phyloP scores from a whole-genome alignment of 1,140 invertebrate species.

The Trichonephila clavata region DNA sequence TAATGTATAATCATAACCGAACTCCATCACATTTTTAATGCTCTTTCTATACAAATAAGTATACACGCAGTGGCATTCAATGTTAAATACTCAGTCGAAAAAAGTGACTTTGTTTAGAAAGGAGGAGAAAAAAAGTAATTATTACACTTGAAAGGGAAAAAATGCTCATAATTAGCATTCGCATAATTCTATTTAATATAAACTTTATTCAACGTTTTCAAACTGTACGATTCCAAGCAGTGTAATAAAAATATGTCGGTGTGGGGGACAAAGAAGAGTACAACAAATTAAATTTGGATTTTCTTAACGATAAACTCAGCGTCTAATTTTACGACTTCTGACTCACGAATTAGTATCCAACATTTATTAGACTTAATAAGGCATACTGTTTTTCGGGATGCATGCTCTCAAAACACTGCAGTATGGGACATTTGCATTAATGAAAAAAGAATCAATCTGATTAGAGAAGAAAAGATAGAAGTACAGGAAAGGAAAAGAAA shows the following conservation, averaged over 20 bases:
- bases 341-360: conserved; percentile 31
- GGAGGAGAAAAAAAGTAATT: background rate
- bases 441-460: conserved; percentile 39
- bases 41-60: background rate
- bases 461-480: background rate
- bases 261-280: conserved; percentile 45
- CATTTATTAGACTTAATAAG: conserved; percentile 71
- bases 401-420: background rate
- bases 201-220: conserved; percentile 62
- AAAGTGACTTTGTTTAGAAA: background rate
- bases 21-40: background rate
- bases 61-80: background rate
- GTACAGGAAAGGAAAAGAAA: background rate
- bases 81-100: background rate
- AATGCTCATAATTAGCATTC: background rate
- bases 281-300: conserved; percentile 41
- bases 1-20: background rate
- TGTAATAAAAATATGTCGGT: conserved; percentile 59
- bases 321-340: conserved; percentile 48
- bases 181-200: conserved; percentile 54
- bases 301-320: conserved; percentile 51
- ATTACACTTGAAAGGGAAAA: background rate
- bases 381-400: background rate
- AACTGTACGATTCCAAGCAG: background rate
- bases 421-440: conserved; percentile 52